These are phyloP conservation scores for Cyprinella venusta DNA, from an alignment of 2,797 vertebrate species.

Conservation along the genomic window DNA sequence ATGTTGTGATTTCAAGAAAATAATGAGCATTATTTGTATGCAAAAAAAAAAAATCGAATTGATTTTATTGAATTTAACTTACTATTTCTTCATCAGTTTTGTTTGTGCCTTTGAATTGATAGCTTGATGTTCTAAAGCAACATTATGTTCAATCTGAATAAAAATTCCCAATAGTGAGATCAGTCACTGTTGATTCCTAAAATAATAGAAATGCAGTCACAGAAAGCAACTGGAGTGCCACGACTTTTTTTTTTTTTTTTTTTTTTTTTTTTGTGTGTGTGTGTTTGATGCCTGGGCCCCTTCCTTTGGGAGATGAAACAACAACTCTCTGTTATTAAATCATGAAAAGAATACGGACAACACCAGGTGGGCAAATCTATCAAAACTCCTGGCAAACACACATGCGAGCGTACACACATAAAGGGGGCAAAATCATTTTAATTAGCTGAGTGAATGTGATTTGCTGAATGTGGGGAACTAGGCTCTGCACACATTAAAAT, in stretches of 20 bases:
- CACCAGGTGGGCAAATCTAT: conserved; percentile 96
- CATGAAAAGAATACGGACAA: conserved; percentile 80
- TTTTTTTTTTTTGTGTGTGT: background rate
- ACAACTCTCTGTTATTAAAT: conserved; percentile 52
- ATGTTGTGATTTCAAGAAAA: background rate
- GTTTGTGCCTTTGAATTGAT: background rate
- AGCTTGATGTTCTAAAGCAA: background rate
- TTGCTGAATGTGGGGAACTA: conserved; percentile 88
- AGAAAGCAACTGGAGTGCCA: conserved; percentile 11
- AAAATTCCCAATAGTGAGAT: conserved; percentile 22
- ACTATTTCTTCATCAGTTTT: background rate
- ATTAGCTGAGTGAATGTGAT: conserved; percentile 99
- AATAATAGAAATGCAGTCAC: conserved; percentile 36
- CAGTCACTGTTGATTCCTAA: conserved; percentile 1
- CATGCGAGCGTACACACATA: conserved; percentile 56
- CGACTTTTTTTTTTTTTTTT: conserved; percentile 36
- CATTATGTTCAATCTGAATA: background rate
- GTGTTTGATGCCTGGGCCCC: conserved; percentile 41
- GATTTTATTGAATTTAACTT: background rate
- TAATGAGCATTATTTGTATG: background rate
- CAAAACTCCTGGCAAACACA: conserved; percentile 81
- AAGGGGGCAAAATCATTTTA: conserved; percentile 89
- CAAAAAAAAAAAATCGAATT: background rate
- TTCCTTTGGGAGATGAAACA: conserved; percentile 51
- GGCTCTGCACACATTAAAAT: conserved; percentile 94